Evolutionary conservation across 2,888 invertebrate genomes (phyloP).

Genomic region (Graphium colonna): DNA sequence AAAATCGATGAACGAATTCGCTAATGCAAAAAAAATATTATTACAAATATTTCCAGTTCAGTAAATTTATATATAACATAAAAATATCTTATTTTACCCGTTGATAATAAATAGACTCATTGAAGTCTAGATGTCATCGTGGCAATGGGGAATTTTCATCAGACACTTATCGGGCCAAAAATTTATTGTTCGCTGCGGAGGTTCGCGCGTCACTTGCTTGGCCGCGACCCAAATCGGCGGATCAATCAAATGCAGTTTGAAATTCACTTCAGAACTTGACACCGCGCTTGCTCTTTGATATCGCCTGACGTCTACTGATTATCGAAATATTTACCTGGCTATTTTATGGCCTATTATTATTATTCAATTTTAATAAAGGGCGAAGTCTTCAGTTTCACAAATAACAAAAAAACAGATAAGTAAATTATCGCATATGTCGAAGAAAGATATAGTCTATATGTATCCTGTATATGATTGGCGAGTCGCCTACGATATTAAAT

Average conservation of each 20-base stretch:
- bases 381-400: too few species aligned
- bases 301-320: neutral
- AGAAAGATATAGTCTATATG: too few species aligned
- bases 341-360: too few species aligned
- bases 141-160: constrained; percentile 11
- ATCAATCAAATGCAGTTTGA: constrained; percentile 14
- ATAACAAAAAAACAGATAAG: too few species aligned
- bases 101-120: constrained; percentile 11
- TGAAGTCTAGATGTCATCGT: constrained; percentile 2
- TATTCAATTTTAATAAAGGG: too few species aligned
- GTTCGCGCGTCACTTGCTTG: constrained; percentile 16
- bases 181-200: constrained; percentile 13
- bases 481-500: too few species aligned
- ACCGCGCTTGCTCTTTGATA: neutral
- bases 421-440: too few species aligned
- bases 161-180: constrained; percentile 11
- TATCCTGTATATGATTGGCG: too few species aligned
- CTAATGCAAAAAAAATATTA: too few species aligned
- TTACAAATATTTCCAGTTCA: neutral
- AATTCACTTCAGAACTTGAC: constrained; percentile 5
- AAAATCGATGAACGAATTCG: too few species aligned
- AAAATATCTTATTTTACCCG: neutral
- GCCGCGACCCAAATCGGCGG: constrained; percentile 10
- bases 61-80: neutral
- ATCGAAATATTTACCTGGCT: too few species aligned